phyloP scores from a whole-genome alignment of 2,797 vertebrate species.

The Xenops minutus region DNA sequence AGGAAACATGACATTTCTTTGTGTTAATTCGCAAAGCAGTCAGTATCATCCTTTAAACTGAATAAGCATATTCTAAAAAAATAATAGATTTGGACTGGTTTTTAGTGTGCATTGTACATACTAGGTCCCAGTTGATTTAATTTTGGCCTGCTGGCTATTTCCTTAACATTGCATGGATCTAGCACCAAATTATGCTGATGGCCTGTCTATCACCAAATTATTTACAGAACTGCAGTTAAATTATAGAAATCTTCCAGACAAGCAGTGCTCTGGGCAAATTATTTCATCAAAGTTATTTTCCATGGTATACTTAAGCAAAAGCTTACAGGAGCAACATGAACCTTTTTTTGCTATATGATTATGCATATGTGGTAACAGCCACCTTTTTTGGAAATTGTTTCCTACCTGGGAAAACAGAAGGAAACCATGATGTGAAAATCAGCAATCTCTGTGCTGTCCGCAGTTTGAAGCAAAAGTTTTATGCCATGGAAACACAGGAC shows the following conservation, averaged over 20 bases:
- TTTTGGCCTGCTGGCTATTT: conserved; percentile 49
- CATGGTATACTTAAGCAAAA: conserved; percentile 34
- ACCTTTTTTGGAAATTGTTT: neutral
- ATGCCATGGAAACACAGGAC: neutral
- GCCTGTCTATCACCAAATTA: conserved; percentile 62
- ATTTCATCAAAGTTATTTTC: conserved; percentile 58
- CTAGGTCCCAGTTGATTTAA: neutral
- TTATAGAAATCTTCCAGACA: conserved; percentile 53
- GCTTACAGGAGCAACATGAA: conserved; percentile 36
- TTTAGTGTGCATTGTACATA: neutral
- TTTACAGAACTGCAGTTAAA: conserved; percentile 63
- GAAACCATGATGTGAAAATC: neutral
- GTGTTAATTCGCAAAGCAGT: neutral
- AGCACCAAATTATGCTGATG: conserved; percentile 53
- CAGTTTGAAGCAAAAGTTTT: neutral
- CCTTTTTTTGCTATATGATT: conserved; percentile 19
- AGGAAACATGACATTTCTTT: neutral
- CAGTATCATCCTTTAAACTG: neutral
- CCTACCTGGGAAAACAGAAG: conserved; percentile 17
- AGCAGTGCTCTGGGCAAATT: conserved; percentile 59
- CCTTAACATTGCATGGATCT: conserved; percentile 20
- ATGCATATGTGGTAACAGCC: neutral
- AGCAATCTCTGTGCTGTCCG: neutral
- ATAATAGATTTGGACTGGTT: neutral
- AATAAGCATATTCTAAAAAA: neutral